These are phyloP conservation scores for Dicaeum eximium DNA, from an alignment of 2,113 vertebrate genomes.

Conservation along the genomic window DNA sequence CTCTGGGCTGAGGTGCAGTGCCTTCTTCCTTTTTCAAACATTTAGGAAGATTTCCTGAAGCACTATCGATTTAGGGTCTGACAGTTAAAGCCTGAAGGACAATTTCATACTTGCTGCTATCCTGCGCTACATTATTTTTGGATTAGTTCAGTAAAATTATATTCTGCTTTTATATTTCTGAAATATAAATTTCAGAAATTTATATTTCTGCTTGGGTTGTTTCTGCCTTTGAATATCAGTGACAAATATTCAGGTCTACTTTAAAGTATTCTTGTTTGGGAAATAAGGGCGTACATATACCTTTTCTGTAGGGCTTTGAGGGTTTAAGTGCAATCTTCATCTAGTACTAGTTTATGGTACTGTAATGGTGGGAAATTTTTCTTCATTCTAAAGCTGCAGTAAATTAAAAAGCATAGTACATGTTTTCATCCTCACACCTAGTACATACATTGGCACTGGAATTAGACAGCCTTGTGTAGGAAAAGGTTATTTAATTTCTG, in stretches of 20 bases:
- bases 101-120: neutral
- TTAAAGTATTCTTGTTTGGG: neutral
- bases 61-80: neutral
- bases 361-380: neutral
- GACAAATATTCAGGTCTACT: neutral
- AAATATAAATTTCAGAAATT: too few relatives aligned
- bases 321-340: neutral
- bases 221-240: neutral
- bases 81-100: slow-evolving; percentile 4
- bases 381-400: neutral
- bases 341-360: neutral
- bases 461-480: neutral
- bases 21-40: neutral
- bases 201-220: too few relatives aligned
- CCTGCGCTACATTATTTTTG: slow-evolving; percentile 12
- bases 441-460: neutral
- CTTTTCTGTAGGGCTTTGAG: neutral
- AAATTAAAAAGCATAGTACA: neutral
- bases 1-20: neutral
- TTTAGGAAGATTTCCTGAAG: neutral
- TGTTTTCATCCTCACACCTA: neutral
- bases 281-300: neutral
- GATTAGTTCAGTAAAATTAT: slow-evolving; percentile 11
- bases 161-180: too few relatives aligned
- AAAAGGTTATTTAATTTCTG: neutral